Evolutionary conservation across 2,888 invertebrate species (phyloP).

Genomic region (Lasioglossum oenotherae): DNA sequence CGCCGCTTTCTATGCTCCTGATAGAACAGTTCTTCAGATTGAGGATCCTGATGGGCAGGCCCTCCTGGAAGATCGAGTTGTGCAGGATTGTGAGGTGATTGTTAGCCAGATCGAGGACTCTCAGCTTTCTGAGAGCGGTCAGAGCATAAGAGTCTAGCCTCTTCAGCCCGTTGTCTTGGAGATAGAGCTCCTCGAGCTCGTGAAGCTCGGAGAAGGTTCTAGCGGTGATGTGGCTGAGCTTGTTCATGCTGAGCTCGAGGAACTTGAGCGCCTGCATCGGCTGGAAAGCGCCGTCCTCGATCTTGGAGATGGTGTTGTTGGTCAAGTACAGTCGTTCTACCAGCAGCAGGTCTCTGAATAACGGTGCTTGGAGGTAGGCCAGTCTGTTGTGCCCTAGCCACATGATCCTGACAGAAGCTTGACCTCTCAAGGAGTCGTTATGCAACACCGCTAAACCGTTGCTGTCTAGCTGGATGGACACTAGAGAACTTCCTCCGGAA

Average conservation of each 20-base stretch:
- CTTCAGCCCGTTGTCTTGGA: constrained; percentile 90
- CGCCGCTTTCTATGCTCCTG: constrained; percentile 89
- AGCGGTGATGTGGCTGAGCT: constrained; percentile 88
- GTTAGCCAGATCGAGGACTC: constrained; percentile 91
- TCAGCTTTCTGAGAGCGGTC: constrained; percentile 90
- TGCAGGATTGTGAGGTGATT: constrained; percentile 91
- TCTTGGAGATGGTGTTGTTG: constrained; percentile 92
- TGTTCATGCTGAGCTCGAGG: constrained; percentile 93
- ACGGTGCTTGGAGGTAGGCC: constrained; percentile 88
- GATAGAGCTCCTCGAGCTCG: constrained; percentile 92
- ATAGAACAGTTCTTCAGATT: constrained; percentile 92
- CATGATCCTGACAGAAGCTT: constrained; percentile 94
- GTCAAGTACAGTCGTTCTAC: constrained; percentile 93
- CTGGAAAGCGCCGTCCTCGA: constrained; percentile 93
- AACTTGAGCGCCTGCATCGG: constrained; percentile 91
- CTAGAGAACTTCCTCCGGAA: constrained; percentile 86
- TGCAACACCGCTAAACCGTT: constrained; percentile 91
- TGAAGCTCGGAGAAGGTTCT: constrained; percentile 92
- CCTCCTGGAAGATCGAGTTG: constrained; percentile 90
- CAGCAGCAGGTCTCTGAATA: constrained; percentile 91
- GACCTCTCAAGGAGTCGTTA: constrained; percentile 91
- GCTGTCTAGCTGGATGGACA: constrained; percentile 92
- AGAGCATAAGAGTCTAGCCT: constrained; percentile 90
- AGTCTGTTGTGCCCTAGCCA: constrained; percentile 94
- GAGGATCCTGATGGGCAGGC: constrained; percentile 90